These are phyloP conservation scores for Heliornis fulica DNA, from an alignment of 2,113 vertebrate genomes.

Conservation along the genomic window DNA sequence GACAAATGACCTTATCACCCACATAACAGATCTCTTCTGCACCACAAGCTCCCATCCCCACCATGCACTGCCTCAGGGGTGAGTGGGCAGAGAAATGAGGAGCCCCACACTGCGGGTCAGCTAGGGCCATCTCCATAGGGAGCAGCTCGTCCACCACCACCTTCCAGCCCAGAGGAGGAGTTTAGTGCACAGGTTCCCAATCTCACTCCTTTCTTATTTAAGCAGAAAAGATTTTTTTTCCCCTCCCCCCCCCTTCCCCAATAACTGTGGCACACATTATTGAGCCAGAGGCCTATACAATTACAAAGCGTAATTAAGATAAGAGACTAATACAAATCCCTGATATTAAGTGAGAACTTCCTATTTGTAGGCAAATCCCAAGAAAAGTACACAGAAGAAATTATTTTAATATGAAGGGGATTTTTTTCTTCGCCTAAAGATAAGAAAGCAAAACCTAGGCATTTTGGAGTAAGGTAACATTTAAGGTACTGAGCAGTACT, in stretches of 20 bases:
- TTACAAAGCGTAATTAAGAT: background rate
- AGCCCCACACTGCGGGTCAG: background rate
- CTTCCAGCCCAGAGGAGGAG: background rate
- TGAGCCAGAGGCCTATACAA: background rate
- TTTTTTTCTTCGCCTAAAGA: conserved; percentile 10
- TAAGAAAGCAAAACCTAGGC: background rate
- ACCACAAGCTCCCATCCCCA: background rate
- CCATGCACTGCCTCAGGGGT: accelerated
- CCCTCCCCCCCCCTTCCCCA: background rate
- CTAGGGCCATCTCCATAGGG: accelerated
- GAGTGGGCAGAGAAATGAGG: background rate
- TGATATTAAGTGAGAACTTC: background rate
- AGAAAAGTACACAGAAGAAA: background rate
- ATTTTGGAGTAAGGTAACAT: background rate
- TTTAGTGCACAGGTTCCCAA: background rate
- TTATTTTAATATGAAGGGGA: background rate
- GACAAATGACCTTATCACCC: background rate
- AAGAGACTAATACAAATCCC: background rate
- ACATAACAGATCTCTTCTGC: background rate
- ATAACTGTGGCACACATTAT: background rate
- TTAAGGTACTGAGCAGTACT: background rate
- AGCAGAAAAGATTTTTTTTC: background rate
- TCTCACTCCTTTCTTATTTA: background rate
- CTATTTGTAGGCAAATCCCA: background rate
- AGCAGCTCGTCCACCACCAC: background rate